Evolutionary conservation across 2,797 vertebrate species (phyloP).

Genomic region (Anabacerthia variegaticeps): DNA sequence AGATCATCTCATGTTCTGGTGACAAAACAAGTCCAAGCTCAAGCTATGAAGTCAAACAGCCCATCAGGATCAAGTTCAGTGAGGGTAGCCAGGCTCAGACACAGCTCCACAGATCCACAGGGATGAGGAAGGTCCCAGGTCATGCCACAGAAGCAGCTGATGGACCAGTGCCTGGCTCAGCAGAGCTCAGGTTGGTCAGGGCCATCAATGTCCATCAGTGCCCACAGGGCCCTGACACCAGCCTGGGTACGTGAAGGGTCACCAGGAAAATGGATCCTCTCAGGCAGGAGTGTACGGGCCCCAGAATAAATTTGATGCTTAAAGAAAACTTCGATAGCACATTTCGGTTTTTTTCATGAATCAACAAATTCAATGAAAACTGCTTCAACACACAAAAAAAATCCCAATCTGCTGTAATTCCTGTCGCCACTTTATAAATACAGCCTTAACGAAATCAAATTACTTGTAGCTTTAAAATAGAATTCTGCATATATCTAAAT

Average conservation of each 20-base stretch:
- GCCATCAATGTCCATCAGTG: fast-evolving
- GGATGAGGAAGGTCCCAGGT: background rate
- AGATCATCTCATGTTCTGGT: background rate
- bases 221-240: background rate
- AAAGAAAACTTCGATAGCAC: background rate
- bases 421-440: background rate
- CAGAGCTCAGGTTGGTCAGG: background rate
- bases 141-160: background rate
- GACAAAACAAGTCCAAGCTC: background rate
- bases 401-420: background rate
- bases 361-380: background rate
- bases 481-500: background rate
- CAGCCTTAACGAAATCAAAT: slow-evolving; percentile 2
- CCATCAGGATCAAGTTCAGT: background rate
- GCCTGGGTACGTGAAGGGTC: background rate
- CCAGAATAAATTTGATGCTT: background rate
- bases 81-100: background rate
- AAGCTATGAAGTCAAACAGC: background rate
- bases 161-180: background rate
- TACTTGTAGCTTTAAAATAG: slow-evolving; percentile 14
- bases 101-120: background rate
- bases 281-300: background rate
- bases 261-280: background rate
- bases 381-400: background rate
- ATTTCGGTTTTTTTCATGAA: background rate